A percentile compares a stretch with the other conserved stretches of the same genome.
These are phyloP conservation scores for Lasioglossum albipes DNA, from an alignment of 1,140 invertebrate genomes.

Conservation along the genomic window DNA sequence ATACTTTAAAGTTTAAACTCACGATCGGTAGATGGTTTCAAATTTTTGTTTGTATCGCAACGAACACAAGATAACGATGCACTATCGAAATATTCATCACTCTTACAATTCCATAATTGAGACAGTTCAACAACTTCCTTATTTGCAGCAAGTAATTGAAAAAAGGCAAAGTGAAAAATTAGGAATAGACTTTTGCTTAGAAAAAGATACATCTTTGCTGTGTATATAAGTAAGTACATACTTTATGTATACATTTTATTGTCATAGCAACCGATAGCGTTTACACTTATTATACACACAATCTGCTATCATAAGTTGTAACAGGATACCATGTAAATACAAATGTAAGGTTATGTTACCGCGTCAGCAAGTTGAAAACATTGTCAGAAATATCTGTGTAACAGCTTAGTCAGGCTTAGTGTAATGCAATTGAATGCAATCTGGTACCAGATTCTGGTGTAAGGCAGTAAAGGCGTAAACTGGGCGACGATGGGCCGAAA, in stretches of 20 bases:
- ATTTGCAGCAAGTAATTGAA: background rate
- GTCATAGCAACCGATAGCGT: slow-evolving; percentile 16
- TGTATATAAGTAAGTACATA: no score
- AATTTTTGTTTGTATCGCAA: slow-evolving; percentile 68
- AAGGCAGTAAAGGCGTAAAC: no score
- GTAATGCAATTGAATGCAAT: no score
- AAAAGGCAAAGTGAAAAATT: slow-evolving; percentile 6
- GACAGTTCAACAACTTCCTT: slow-evolving; percentile 26
- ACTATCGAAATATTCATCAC: slow-evolving; percentile 71
- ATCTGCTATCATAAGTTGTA: no score
- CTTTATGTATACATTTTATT: slow-evolving; percentile 16
- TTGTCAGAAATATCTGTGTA: no score
- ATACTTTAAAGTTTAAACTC: slow-evolving; percentile 48
- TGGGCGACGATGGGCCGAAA: no score
- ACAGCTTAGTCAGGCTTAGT: no score
- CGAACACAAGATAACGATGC: slow-evolving; percentile 64
- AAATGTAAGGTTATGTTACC: no score
- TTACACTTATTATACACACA: background rate
- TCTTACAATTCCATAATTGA: slow-evolving; percentile 63
- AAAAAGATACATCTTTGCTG: slow-evolving; percentile 25
- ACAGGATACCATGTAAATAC: no score
- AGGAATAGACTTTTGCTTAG: slow-evolving; percentile 11
- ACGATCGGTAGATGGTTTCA: slow-evolving; percentile 70
- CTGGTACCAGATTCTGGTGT: no score
- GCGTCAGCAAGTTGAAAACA: no score